Conservation (phyloP, 2,113 vertebrate genomes). For the Chloebia gouldiae region DNA sequence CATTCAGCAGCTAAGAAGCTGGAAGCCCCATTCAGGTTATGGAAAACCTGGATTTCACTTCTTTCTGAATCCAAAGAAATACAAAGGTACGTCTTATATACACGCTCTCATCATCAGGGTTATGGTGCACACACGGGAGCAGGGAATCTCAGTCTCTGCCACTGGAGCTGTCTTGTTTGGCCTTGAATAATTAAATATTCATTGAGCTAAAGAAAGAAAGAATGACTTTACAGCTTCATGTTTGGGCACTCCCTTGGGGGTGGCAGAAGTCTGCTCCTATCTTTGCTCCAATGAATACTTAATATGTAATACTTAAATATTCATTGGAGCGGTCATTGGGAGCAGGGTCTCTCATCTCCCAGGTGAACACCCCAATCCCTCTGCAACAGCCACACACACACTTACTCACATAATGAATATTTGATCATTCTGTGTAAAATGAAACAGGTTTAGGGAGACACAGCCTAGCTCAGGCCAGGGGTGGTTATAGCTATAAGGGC, state of each 20-base stretch:
- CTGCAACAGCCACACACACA: not conserved
- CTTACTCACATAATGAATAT: not conserved
- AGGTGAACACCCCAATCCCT: conserved; percentile 31
- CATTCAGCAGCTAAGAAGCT: not conserved
- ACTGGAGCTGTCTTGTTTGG: not conserved
- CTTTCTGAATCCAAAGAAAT: not conserved
- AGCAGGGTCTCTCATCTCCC: conserved; percentile 18
- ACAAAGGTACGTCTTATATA: not conserved
- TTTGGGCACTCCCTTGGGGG: conserved; percentile 5
- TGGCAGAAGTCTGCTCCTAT: conserved; percentile 15
- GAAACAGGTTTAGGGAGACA: not conserved
- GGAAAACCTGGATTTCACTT: not conserved
- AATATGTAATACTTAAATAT: conserved; percentile 43
- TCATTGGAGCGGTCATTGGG: conserved; percentile 3
- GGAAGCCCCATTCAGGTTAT: not conserved
- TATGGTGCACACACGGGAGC: not conserved
- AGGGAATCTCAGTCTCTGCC: conserved; percentile 10
- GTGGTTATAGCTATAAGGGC: not conserved
- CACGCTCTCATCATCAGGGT: not conserved
- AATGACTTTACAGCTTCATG: not conserved
- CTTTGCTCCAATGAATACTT: conserved; percentile 49
- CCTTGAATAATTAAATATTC: conserved; percentile 37
- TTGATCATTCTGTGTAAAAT: conserved; percentile 20
- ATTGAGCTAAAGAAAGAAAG: conserved; percentile 17
- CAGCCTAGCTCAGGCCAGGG: not conserved